Percentiles rank a stretch among this genome's conserved stretches.
phyloP scores from a whole-genome alignment of 2,113 vertebrate species.

The Polyodon spathula region DNA sequence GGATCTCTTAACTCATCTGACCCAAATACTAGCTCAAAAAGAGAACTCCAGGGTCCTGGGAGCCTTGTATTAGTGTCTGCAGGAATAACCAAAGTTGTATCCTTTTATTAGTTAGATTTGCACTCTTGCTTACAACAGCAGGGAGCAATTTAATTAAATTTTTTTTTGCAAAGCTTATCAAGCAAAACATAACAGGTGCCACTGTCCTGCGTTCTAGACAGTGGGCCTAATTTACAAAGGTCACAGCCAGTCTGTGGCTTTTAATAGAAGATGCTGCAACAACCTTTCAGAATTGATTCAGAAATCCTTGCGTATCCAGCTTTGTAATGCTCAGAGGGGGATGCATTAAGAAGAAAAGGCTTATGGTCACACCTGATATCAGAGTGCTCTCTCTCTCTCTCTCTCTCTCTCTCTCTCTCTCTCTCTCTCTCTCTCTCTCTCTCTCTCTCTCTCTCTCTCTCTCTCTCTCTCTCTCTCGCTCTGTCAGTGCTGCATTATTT shows the following conservation, averaged over 20 bases:
- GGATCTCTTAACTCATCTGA: conserved; percentile 8
- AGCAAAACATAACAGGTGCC: background rate
- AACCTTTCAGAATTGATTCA: conserved; percentile 8
- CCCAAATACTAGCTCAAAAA: conserved; percentile 6
- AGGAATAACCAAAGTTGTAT: background rate
- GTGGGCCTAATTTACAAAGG: conserved; percentile 14
- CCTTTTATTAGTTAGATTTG: conserved; percentile 1
- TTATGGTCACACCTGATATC: no score
- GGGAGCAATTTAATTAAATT: no score
- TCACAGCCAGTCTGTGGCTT: background rate
- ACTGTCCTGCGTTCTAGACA: background rate
- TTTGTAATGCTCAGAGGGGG: background rate
- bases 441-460: no score
- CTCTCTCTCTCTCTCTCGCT: no score
- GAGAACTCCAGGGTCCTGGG: background rate
- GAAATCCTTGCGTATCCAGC: background rate
- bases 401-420: no score
- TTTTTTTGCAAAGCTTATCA: conserved; percentile 10
- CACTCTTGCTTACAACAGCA: conserved; percentile 6
- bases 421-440: no score
- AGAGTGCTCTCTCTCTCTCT: no score
- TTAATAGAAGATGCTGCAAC: background rate
- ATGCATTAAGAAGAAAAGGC: background rate
- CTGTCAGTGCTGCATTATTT: no score
- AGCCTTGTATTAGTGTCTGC: conserved; percentile 3